Conservation (phyloP, 2,888 invertebrate species). For the Epirrhoe tristata region DNA sequence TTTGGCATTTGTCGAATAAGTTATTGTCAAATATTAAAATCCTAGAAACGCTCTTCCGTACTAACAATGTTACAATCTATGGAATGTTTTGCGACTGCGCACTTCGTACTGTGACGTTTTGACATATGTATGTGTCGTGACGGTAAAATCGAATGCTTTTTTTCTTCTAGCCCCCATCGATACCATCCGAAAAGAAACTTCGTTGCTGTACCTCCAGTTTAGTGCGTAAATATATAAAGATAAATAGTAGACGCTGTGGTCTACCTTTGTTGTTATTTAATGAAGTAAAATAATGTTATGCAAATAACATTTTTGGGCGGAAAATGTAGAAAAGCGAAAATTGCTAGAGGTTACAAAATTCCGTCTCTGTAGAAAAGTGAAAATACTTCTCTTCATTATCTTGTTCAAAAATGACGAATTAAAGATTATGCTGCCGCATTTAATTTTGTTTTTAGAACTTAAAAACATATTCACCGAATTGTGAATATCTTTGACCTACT, state of each 20-base stretch:
- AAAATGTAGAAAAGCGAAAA: background rate
- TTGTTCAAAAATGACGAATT: background rate
- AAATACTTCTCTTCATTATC: background rate
- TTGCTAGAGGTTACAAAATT: background rate
- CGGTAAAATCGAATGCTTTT: too few relatives aligned
- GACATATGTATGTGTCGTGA: too few relatives aligned
- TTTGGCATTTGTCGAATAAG: too few relatives aligned
- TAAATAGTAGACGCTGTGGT: background rate
- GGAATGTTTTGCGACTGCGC: too few relatives aligned
- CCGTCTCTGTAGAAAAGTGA: background rate
- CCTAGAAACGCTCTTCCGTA: too few relatives aligned
- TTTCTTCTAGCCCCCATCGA: too few relatives aligned
- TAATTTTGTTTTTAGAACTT: background rate
- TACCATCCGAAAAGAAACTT: too few relatives aligned
- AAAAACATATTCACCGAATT: background rate
- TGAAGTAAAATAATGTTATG: slow-evolving; percentile 1
- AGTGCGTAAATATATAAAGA: background rate
- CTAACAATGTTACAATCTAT: too few relatives aligned
- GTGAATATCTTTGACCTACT: too few relatives aligned
- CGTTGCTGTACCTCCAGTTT: background rate
- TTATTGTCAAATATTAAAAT: too few relatives aligned
- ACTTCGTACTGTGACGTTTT: too few relatives aligned
- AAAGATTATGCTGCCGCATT: background rate
- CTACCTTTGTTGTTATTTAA: background rate
- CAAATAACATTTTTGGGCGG: background rate